Evolutionary conservation across 1,140 invertebrate genomes (phyloP), one percentile per base, ranked within the genome.

Genomic region (Semibalanus balanoides): DNA sequence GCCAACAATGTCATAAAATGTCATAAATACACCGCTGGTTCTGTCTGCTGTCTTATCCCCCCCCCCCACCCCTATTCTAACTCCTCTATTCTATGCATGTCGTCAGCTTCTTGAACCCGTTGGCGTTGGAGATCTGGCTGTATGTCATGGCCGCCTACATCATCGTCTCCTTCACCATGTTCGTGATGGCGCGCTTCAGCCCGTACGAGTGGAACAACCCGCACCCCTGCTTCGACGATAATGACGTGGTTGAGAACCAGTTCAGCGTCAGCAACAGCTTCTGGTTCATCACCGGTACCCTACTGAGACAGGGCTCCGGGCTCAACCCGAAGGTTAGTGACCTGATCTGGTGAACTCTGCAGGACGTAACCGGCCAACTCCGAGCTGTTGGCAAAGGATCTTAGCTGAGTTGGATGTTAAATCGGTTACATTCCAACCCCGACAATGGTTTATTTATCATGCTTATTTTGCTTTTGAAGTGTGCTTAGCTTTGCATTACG

Each of bases 131-230:
- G 85, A 97, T 98, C 79, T 98, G 95, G 96, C 86, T 96, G 72
- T 97, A 96, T 86, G 92, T 98, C n/a, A 80, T 96, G 79, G 93
- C 93, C 27, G 94, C 95, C 31, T 97, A 96, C 85, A 88, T 97
- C 79, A 87, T 95, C 77, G 95, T 98, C 75, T 95, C 93, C 74
- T 93, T 97, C 83, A 95, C 95, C 11, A 85, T 98, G 74, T 98
- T 97, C 85, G 93, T 98, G 28, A 93, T 98, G 89, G 95, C 95
- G 0, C 87, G 94, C 76, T 96, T 98, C 84, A 96, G 93, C n/a
- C 96, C 96, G 28, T 97, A 97, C 83, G 96, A 98, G 84, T 98
- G 96, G 96, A 93, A 90, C 83, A 95, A 92, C 84, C 92, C 92
- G 7, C 93, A 94, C 83, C 93, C 93, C 0, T 97, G 93, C 83